These are phyloP conservation scores for Yponomeuta plumbellus DNA, from an alignment of 2,888 invertebrate species.

Conservation along the genomic window DNA sequence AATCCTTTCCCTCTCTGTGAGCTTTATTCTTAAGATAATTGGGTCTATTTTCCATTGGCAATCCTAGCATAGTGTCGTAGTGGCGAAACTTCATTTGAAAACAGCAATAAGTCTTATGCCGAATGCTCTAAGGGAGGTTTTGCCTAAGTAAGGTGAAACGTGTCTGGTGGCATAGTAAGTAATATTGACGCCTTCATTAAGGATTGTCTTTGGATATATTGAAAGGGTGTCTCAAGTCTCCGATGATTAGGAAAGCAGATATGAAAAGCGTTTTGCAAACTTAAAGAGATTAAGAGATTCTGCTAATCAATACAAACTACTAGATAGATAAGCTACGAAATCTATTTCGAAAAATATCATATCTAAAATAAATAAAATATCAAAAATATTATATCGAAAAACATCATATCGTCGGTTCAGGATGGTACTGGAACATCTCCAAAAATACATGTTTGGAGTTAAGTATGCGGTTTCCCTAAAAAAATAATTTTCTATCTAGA, in stretches of 20 bases:
- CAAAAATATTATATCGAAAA: too few species aligned
- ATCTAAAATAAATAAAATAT: too few species aligned
- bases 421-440: too few species aligned
- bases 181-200: slow-evolving; percentile 23
- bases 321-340: too few species aligned
- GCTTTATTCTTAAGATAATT: not conserved
- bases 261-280: not conserved
- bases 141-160: not conserved
- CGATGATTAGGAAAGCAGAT: not conserved
- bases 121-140: not conserved
- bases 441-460: too few species aligned
- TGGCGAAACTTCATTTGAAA: not conserved
- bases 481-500: too few species aligned
- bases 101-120: not conserved
- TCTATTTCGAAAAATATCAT: too few species aligned
- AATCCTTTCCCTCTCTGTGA: not conserved
- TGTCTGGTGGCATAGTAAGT: slow-evolving; percentile 14
- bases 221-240: not conserved
- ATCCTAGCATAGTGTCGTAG: not conserved
- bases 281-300: not conserved
- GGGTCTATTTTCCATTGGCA: not conserved
- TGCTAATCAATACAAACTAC: too few species aligned
- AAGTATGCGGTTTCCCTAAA: too few species aligned
- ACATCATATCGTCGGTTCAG: too few species aligned
- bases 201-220: slow-evolving; percentile 20